Evolutionary conservation across 2,797 vertebrate species (phyloP).

Genomic region (Myiotriccus ornatus): DNA sequence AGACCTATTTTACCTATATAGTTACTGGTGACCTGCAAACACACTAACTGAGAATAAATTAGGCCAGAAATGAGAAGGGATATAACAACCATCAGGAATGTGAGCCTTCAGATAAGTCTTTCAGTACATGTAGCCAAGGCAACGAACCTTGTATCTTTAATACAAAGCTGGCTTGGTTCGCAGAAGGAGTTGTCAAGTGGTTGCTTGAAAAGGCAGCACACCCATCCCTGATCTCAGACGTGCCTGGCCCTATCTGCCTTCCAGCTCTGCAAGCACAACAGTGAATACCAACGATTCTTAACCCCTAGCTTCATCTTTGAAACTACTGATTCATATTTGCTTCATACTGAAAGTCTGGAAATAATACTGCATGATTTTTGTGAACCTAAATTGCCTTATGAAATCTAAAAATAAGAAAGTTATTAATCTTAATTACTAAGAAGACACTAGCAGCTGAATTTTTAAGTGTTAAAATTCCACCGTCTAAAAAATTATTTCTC

Average conservation of each 20-base stretch:
- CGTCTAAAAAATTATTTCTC: neutral
- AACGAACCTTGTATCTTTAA: neutral
- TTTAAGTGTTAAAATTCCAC: neutral
- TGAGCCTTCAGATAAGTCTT: slow-evolving; percentile 6
- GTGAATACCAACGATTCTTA: neutral
- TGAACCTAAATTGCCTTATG: neutral
- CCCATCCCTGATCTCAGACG: neutral
- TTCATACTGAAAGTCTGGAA: neutral
- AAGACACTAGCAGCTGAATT: neutral
- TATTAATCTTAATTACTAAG: neutral
- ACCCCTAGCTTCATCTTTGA: neutral
- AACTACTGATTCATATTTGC: neutral
- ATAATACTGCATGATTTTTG: neutral
- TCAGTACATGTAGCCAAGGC: slow-evolving; percentile 26
- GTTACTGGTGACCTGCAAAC: neutral
- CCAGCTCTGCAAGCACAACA: neutral
- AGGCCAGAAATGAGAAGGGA: neutral
- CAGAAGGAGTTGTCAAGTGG: neutral
- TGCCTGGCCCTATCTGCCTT: neutral
- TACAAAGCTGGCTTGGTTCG: neutral
- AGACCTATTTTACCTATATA: neutral
- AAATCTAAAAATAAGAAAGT: neutral
- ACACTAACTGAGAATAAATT: slow-evolving; percentile 12
- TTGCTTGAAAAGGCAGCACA: neutral
- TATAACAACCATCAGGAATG: neutral